Conservation (phyloP, 1,140 invertebrate genomes). For the Condylostylus longicornis region DNA sequence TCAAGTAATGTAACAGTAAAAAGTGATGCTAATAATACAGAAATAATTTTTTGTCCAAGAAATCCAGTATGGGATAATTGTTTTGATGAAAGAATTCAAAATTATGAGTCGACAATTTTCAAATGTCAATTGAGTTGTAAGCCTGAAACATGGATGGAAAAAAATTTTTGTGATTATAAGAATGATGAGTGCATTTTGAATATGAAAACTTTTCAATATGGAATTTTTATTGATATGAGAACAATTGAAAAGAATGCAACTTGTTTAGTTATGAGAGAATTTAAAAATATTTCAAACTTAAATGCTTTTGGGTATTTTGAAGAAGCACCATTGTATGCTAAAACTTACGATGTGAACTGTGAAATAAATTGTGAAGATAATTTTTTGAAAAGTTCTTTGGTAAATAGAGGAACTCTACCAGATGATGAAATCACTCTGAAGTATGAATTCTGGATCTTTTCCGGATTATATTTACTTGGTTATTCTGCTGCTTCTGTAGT, state of each 20-base stretch:
- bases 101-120: conserved; percentile 15
- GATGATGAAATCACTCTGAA: conserved; percentile 29
- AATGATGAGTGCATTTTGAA: conserved; percentile 8
- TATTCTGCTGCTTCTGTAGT: conserved; percentile 73
- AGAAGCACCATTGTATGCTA: conserved; percentile 17
- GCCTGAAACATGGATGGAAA: conserved; percentile 16
- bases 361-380: conserved; percentile 36
- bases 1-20: conserved; percentile 36
- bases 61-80: conserved; percentile 17
- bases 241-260: not conserved
- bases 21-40: too few species aligned
- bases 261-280: conserved; percentile 20
- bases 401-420: conserved; percentile 20
- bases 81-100: conserved; percentile 15
- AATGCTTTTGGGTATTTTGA: conserved; percentile 18
- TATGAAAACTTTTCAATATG: too few species aligned
- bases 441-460: conserved; percentile 55
- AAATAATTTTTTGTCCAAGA: conserved; percentile 35
- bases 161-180: conserved; percentile 14
- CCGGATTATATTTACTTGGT: conserved; percentile 48
- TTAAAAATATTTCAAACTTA: conserved; percentile 12
- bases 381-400: conserved; percentile 22
- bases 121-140: conserved; percentile 19
- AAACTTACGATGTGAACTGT: conserved; percentile 38
- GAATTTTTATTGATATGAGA: not conserved